These are phyloP conservation scores for Gymnodraco acuticeps DNA, from an alignment of 2,797 vertebrate species.

Conservation along the genomic window DNA sequence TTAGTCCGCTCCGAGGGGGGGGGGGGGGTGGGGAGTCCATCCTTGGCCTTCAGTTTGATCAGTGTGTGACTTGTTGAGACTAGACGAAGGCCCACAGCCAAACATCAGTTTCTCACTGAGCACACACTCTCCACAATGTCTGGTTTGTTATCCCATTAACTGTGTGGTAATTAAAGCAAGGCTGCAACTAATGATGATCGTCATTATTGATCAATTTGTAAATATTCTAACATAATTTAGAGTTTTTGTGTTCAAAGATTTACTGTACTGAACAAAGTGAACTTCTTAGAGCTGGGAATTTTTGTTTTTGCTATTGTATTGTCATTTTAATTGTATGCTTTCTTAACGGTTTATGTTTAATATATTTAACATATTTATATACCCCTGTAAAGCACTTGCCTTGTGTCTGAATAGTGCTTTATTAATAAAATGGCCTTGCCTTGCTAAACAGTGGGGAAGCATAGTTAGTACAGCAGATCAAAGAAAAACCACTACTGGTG, in stretches of 20 bases:
- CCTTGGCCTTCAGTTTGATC: slow-evolving; percentile 70
- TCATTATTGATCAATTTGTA: neutral
- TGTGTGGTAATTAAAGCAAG: neutral
- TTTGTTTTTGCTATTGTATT: no score
- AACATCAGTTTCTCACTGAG: slow-evolving; percentile 45
- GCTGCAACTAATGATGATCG: neutral
- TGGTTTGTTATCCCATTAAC: neutral
- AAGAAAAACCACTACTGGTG: neutral
- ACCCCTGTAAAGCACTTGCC: no score
- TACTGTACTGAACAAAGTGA: neutral
- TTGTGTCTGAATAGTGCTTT: no score
- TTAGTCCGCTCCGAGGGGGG: slow-evolving; percentile 71
- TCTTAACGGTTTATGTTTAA: no score
- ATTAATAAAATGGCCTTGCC: no score
- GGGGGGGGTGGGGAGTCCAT: slow-evolving; percentile 59
- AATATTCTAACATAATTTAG: neutral
- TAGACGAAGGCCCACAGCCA: slow-evolving; percentile 36
- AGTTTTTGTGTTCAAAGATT: neutral
- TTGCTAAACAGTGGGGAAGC: neutral
- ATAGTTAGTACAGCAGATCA: neutral
- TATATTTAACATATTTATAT: no score
- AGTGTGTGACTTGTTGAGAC: slow-evolving; percentile 57
- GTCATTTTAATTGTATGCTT: no score
- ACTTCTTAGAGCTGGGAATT: neutral
- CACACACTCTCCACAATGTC: slow-evolving; percentile 6